These are phyloP conservation scores for Molorchus minor DNA, from an alignment of 2,888 invertebrate genomes.

Conservation along the genomic window DNA sequence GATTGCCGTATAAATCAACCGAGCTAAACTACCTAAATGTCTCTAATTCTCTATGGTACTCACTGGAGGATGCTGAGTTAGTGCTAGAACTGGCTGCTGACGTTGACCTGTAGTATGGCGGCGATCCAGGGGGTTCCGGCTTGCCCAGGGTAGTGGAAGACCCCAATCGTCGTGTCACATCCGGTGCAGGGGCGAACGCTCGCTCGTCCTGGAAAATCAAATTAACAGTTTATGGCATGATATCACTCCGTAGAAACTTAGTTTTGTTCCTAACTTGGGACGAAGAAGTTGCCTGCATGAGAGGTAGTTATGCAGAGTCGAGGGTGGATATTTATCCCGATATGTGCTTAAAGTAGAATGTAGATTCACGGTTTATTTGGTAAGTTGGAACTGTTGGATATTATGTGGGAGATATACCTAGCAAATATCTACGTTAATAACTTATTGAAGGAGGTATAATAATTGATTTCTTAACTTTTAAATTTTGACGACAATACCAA, in stretches of 20 bases:
- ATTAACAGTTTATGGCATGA: not conserved
- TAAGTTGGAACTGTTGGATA: no score
- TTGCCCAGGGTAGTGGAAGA: constrained; percentile 57
- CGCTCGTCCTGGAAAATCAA: constrained; percentile 50
- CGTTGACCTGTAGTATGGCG: constrained; percentile 65
- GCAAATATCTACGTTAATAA: no score
- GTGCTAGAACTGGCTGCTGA: constrained; percentile 69
- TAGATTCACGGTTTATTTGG: no score
- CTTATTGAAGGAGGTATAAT: no score
- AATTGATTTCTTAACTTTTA: no score
- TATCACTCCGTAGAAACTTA: not conserved
- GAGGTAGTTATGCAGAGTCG: no score
- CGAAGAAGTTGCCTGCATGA: no score
- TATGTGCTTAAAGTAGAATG: no score
- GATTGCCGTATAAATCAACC: not conserved
- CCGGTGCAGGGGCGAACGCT: constrained; percentile 66
- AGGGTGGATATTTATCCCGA: no score
- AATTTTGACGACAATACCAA: no score
- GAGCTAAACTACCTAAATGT: not conserved
- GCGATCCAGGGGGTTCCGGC: constrained; percentile 58
- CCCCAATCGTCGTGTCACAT: constrained; percentile 65
- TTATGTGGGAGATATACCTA: no score
- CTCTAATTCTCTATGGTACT: constrained; percentile 51
- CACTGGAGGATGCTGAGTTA: constrained; percentile 70
- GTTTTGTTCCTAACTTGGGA: not conserved